These are phyloP conservation scores for Pristis pectinata DNA, from an alignment of 2,797 vertebrate genomes.

Conservation along the genomic window DNA sequence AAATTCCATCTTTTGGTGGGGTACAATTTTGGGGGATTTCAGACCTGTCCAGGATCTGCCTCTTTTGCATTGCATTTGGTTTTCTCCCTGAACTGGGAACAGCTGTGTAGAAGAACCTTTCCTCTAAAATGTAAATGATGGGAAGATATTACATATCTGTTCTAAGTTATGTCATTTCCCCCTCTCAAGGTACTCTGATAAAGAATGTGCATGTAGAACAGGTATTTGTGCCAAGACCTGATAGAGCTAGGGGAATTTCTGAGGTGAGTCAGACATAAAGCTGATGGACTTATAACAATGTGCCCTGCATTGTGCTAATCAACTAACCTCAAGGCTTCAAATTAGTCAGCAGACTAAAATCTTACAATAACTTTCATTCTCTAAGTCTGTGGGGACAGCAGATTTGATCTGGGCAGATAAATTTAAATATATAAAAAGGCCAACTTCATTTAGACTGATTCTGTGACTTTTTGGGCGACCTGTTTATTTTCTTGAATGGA, in stretches of 20 bases:
- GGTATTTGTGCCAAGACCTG: neutral
- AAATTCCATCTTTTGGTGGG: too few species aligned
- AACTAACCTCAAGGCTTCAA: neutral
- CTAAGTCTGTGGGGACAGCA: neutral
- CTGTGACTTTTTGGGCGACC: neutral
- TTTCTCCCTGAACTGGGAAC: neutral
- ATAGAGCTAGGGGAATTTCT: neutral
- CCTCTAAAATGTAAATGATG: neutral
- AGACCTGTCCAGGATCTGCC: neutral
- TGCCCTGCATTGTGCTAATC: neutral
- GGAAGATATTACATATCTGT: neutral
- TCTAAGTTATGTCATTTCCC: neutral
- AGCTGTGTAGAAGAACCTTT: neutral
- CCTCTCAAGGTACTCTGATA: neutral
- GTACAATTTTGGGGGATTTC: neutral
- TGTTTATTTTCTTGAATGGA: neutral
- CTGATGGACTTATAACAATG: neutral
- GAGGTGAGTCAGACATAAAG: neutral
- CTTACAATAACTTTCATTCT: neutral
- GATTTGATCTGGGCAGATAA: neutral
- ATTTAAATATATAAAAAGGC: neutral
- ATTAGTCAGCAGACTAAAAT: neutral
- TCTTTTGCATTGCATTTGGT: neutral
- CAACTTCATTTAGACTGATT: neutral
- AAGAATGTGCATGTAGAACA: neutral